Evolutionary conservation across 2,888 invertebrate species (phyloP).

Genomic region (Acrobasis suavella): DNA sequence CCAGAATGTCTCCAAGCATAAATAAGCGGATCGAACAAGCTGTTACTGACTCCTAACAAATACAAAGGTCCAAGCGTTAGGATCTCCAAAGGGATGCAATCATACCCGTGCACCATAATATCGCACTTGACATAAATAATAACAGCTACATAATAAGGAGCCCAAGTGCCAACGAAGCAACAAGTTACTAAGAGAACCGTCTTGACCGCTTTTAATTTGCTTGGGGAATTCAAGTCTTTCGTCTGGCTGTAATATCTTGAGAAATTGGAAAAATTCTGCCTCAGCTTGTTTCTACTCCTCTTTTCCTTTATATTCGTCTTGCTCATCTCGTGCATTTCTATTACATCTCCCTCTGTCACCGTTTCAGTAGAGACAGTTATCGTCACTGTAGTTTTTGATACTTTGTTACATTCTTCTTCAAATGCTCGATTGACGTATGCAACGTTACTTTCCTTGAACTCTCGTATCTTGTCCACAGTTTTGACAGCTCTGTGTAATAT

Average conservation of each 20-base stretch:
- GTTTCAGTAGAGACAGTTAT: slow-evolving; percentile 44
- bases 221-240: slow-evolving; percentile 50
- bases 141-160: slow-evolving; percentile 80
- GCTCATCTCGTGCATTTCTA: slow-evolving; percentile 37
- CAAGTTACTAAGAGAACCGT: slow-evolving; percentile 81
- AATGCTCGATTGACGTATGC: slow-evolving; percentile 53
- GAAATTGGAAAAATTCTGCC: slow-evolving; percentile 38
- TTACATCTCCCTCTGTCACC: slow-evolving; percentile 31
- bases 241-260: slow-evolving; percentile 38
- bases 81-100: slow-evolving; percentile 72
- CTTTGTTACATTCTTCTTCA: slow-evolving; percentile 44
- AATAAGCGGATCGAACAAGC: slow-evolving; percentile 82
- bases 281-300: slow-evolving; percentile 29
- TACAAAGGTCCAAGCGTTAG: slow-evolving; percentile 82
- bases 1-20: slow-evolving; percentile 86
- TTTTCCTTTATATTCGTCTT: slow-evolving; percentile 35
- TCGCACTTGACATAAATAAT: slow-evolving; percentile 76
- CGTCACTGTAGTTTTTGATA: slow-evolving; percentile 41
- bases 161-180: slow-evolving; percentile 82
- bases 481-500: slow-evolving; percentile 79
- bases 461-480: slow-evolving; percentile 74
- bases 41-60: slow-evolving; percentile 80
- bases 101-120: slow-evolving; percentile 57
- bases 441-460: slow-evolving; percentile 50
- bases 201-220: slow-evolving; percentile 82